Base-by-base conservation (phyloP, 2,797 vertebrate species). In the Gouania willdenowi region DNA sequence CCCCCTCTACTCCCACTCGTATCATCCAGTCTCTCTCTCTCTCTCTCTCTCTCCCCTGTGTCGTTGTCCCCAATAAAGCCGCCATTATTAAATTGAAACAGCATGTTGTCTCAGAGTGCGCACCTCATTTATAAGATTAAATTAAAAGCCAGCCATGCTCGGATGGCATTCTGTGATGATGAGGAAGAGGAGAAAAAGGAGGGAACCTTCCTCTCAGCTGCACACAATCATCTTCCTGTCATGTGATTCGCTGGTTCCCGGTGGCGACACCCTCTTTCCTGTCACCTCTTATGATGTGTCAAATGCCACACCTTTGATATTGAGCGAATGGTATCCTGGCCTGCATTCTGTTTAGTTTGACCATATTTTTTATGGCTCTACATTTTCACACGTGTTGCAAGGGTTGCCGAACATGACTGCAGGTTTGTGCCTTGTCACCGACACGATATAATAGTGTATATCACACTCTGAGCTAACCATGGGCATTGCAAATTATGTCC, bases 81-180 rank as follows among this genome's bases (percentile, higher is more conserved):
- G 68, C 61, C 73, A 61, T 81, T 79, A n/a, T 73, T 54, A 86
- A 88, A 88, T 88, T 88, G 83, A 75, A 89, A 89, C 84, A 85
- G 81, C 83, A 87, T 88, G 83, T 86, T 82, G 84, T 86, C 79
- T 72, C 61, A 79, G 79, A 79, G 83, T 65, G 80, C 34, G 67
- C 83, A 84, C 81, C 84, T 86, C 84, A 85, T 87, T 88, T 88
- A 85, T 84, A 84, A 84, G 78, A 83, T 85, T 82, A 82, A 88
- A 89, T 88, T 87, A 88, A 89, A 87, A 83, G 79, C 80, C 82
- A 78, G 77, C 78, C 79, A 80, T 81, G 81, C 79, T 87, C 58
- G 45, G 58, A 83, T 85, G 68, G 74, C 74, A 67, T 79, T 84
- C 71, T 69, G 72, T 26, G 47, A 74, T 66, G 74, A 78, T 44